Base-by-base conservation (phyloP, 2,888 invertebrate genomes). In the Amphipoea lucens region DNA sequence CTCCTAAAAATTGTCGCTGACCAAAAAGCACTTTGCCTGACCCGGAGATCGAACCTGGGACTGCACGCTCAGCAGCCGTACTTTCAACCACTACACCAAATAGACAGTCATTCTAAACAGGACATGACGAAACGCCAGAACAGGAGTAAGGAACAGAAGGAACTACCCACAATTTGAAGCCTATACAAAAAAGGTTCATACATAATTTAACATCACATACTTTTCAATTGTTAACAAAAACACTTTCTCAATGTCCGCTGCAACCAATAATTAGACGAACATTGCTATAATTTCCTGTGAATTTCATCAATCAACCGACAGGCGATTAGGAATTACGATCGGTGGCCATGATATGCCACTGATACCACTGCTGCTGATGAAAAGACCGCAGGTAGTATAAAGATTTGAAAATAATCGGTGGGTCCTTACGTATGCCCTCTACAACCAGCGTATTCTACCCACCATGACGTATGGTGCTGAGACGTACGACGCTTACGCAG, bases 271-370 rank as follows among this genome's bases (percentile, higher is more conserved):
- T 82, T 82, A 69, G 84, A 72, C 60, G 54, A 11, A 70, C 40
- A 54, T 84, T 82, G 82, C 79, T 72, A 45, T 68, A 69, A n/a
- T 79, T 65, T 84, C 82, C 82, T 69, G 69, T 40, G 4, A 70
- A 54, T 82, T 82, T 79, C 84, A 84, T 84, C 82, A 82, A 82
- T 82, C 84, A 65, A 68, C 72, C 51, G 84, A 65, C 83, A 51
- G 70, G 1, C 40, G 51, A 36, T 82, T 60, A 60, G 9, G 29
- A 11, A 3, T 76, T 54, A 20, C 57, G 69, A 70, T 78, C 14
- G 6, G 14, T 29, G 66, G 54, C 45, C 14, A n/a, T 70, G 78
- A 71, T 83, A 77, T 57, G 12, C 45, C 17, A n/a, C 36, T 12
- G 51, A 70, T 1, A 23, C 2, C 5, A 11, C 40, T 0, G 23